Evolutionary conservation across 2,797 vertebrate genomes (phyloP).

Genomic region (Peromyscus nudipes): DNA sequence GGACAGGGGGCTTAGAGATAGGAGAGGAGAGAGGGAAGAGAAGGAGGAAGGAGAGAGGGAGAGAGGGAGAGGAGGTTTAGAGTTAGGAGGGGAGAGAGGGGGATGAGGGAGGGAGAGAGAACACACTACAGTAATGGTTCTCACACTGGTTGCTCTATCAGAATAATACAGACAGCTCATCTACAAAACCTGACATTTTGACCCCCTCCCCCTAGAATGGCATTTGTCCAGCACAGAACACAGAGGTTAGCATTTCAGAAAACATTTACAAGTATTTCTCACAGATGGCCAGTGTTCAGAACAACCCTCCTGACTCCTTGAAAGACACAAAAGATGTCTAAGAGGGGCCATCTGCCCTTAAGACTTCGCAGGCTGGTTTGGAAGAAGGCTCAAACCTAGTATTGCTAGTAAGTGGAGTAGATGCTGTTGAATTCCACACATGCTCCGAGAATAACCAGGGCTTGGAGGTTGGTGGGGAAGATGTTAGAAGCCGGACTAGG

Average conservation of each 20-base stretch:
- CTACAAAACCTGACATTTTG: not conserved
- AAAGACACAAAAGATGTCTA: not conserved
- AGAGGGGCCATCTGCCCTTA: not conserved
- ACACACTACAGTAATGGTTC: not conserved
- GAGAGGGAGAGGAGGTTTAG: not conserved
- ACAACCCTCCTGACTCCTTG: not conserved
- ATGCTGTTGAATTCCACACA: not conserved
- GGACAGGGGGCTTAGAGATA: no score
- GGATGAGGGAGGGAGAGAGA: not conserved
- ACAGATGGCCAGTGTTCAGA: not conserved
- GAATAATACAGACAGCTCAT: not conserved
- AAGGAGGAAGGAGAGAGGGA: not conserved
- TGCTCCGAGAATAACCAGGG: not conserved
- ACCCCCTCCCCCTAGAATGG: not conserved
- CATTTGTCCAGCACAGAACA: not conserved
- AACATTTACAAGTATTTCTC: not conserved
- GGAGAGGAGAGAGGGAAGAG: not conserved
- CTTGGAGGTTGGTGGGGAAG: not conserved
- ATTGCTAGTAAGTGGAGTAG: not conserved
- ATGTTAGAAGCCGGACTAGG: not conserved
- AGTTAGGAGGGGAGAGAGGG: not conserved
- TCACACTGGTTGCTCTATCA: not conserved
- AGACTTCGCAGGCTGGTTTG: not conserved
- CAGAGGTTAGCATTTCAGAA: not conserved
- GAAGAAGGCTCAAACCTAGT: not conserved